Evolutionary conservation across 2,113 vertebrate species (phyloP).

Genomic region (Rousettus leschenaultii): DNA sequence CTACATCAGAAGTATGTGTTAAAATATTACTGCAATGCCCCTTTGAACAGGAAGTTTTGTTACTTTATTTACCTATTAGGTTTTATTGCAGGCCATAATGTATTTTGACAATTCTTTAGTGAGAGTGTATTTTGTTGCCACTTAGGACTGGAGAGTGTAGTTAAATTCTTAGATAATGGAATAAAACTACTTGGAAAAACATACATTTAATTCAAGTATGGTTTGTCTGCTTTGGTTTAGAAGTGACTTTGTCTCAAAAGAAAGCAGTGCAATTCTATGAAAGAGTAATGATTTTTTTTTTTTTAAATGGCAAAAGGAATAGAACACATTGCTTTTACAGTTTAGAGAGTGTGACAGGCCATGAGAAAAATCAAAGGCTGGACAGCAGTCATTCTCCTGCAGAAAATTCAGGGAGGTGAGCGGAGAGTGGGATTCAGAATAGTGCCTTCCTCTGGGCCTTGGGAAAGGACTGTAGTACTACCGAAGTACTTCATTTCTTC

Average conservation of each 20-base stretch:
- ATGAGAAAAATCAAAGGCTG: neutral
- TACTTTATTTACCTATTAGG: conserved; percentile 66
- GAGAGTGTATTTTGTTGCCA: conserved; percentile 50
- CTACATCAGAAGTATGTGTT: conserved; percentile 23
- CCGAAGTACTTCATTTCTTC: neutral
- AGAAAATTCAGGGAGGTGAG: neutral
- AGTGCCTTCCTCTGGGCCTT: neutral
- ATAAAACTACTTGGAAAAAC: conserved; percentile 52
- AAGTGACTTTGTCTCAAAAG: neutral
- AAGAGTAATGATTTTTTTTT: neutral
- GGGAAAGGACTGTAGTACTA: accelerated
- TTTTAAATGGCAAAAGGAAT: neutral
- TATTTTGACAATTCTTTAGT: conserved; percentile 60
- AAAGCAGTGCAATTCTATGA: neutral
- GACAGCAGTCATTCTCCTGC: neutral
- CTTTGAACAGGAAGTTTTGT: conserved; percentile 50
- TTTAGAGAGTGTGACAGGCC: neutral
- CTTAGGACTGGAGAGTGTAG: neutral
- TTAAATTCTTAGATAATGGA: conserved; percentile 50
- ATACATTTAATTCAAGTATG: conserved; percentile 38
- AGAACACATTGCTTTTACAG: neutral
- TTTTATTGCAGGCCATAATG: conserved; percentile 56
- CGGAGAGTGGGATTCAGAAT: accelerated
- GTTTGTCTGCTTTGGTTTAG: neutral
- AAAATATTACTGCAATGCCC: conserved; percentile 37